Evolutionary conservation across 2,888 invertebrate species (phyloP), one percentile per base, ranked within the genome.

Genomic region (Dolichopus griseipennis): DNA sequence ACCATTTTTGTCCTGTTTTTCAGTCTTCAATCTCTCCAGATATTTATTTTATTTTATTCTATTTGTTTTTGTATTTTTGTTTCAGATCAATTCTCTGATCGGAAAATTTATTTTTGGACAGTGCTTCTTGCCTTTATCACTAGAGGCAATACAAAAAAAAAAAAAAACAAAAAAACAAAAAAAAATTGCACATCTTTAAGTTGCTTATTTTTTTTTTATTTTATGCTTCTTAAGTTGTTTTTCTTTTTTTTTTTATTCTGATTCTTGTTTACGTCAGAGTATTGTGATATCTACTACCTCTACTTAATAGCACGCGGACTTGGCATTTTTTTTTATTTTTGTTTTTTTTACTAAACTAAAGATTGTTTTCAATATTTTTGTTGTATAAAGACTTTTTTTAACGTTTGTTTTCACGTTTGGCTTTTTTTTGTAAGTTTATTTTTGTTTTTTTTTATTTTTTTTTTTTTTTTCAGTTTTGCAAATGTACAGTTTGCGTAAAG

Each of bases 261-360:
- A 52, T 52, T 52, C 52, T 52, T 52, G 52, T 52, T 52, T 52
- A 52, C 52, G 52, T 52, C 52, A 52, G 52, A 52, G 52, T 52
- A 52, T 52, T 15, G 52, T 52, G 52, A 52, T 52, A 52, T 52
- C 52, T 52, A 52, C 52, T 52, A 52, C 52, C 52, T 52, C 52
- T 52, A 2, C 52, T 18, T 52, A 6, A 52, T 52, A 52, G 52
- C 52, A 52, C 52, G 52, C 52, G 52, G 52, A 52, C 52, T 52
- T 52, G 6, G 12, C 10, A 37, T 37, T 37, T 37, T 52, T 52
- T 52, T 52, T 52, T 52, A 18, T 52, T 52, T 12, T 52, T 52
- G 9, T 12, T 37, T 37, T 37, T 37, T 37, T 37, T 37, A 8
- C 3, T 27, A 27, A 27, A 27, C 27, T 27, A 5, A 27, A 27